Percentiles rank a stretch among this genome's conserved stretches.
phyloP scores from a whole-genome alignment of 2,797 vertebrate genomes.

The Synaphobranchus kaupii region DNA sequence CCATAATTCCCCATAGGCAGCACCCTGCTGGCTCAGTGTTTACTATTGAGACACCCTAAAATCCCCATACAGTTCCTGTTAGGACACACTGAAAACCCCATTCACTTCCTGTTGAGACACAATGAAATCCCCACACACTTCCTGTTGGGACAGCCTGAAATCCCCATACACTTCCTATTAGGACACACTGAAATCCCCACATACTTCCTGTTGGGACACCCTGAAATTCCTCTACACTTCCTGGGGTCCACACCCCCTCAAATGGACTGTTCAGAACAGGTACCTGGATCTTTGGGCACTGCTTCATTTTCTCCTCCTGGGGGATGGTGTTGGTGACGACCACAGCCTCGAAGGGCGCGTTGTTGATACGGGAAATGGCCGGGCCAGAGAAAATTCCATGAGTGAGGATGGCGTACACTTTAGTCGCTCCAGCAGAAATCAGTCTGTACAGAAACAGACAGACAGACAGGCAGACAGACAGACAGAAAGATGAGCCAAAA shows the following conservation, averaged over 20 bases:
- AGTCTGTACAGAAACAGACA: slow-evolving; percentile 65
- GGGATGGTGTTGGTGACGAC: slow-evolving; percentile 96
- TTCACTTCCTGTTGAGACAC: no score
- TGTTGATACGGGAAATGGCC: slow-evolving; percentile 92
- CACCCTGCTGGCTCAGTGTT: no score
- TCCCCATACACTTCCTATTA: not conserved
- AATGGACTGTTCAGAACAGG: not conserved
- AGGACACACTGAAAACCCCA: not conserved
- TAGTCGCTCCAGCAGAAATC: slow-evolving; percentile 86
- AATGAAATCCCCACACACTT: no score
- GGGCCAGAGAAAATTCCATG: slow-evolving; percentile 95
- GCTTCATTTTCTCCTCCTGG: slow-evolving; percentile 94
- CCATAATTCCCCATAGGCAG: no score
- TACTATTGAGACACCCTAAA: not conserved
- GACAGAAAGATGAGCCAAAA: not conserved
- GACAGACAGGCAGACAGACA: not conserved
- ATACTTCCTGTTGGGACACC: not conserved
- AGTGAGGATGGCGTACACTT: slow-evolving; percentile 93
- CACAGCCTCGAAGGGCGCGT: slow-evolving; percentile 88
- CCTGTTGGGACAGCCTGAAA: no score
- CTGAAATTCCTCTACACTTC: not conserved
- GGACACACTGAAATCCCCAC: not conserved
- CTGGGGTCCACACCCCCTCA: no score
- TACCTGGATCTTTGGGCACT: slow-evolving; percentile 95
- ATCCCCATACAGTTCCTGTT: no score